Conservation (phyloP, 2,888 invertebrate genomes). For the Drosophila tripunctata region DNA sequence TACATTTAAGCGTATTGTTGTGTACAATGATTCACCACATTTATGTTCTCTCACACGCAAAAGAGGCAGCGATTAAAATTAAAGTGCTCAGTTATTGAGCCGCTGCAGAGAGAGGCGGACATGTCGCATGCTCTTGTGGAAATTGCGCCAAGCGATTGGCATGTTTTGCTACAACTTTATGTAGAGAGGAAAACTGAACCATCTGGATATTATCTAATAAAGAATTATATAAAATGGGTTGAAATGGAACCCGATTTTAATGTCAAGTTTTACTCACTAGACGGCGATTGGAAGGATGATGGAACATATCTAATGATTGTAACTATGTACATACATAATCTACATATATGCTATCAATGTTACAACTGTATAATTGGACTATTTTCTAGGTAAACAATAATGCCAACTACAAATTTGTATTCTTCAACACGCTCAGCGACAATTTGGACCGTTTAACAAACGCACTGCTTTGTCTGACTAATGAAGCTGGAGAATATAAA, state of each 20-base stretch:
- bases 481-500: not conserved
- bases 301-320: slow-evolving; percentile 81
- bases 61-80: not conserved
- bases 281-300: slow-evolving; percentile 78
- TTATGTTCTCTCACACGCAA: not conserved
- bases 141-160: slow-evolving; percentile 6
- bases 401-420: slow-evolving; percentile 21
- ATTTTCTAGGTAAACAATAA: slow-evolving; percentile 20
- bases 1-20: not conserved
- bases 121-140: slow-evolving; percentile 8
- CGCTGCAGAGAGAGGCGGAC: not conserved
- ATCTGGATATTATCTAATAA: slow-evolving; percentile 17
- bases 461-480: slow-evolving; percentile 59
- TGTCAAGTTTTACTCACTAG: slow-evolving; percentile 67
- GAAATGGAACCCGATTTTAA: slow-evolving; percentile 51
- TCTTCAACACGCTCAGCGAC: slow-evolving; percentile 70
- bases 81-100: not conserved
- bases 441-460: slow-evolving; percentile 52
- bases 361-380: not conserved
- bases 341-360: not conserved
- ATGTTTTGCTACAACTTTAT: not conserved
- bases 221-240: slow-evolving; percentile 74
- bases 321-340: slow-evolving; percentile 23
- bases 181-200: not conserved
- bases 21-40: not conserved